phyloP scores from a whole-genome alignment of 2,797 vertebrate species.

The Anabacerthia variegaticeps region DNA sequence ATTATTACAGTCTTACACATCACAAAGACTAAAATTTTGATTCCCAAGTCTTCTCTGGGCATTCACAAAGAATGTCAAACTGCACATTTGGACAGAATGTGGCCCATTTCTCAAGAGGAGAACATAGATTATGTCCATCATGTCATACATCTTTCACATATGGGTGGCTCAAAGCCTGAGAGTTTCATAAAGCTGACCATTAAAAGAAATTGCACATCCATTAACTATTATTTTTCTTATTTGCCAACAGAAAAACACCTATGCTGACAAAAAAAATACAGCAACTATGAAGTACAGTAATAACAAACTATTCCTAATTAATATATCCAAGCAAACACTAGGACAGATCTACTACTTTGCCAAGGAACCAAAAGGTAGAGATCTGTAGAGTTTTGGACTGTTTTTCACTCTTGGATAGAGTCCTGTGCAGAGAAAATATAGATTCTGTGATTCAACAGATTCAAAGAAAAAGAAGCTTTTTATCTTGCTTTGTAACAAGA shows the following conservation, averaged over 20 bases:
- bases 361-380: background rate
- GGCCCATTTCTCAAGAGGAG: background rate
- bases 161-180: background rate
- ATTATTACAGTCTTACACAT: background rate
- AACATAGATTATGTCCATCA: background rate
- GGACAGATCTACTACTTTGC: background rate
- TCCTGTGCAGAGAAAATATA: background rate
- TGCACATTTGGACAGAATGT: background rate
- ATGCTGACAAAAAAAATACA: background rate
- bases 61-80: background rate
- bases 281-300: background rate
- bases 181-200: background rate
- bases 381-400: background rate
- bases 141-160: background rate
- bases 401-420: background rate
- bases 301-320: background rate
- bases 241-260: background rate
- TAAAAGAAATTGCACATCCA: background rate
- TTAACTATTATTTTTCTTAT: background rate
- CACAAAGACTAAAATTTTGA: background rate
- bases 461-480: slow-evolving; percentile 9
- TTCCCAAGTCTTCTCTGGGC: background rate
- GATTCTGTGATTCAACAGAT: background rate
- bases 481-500: background rate
- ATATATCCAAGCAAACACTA: background rate